Base-by-base conservation (phyloP, 1,140 invertebrate genomes). In the Rhagoletis pomonella region DNA sequence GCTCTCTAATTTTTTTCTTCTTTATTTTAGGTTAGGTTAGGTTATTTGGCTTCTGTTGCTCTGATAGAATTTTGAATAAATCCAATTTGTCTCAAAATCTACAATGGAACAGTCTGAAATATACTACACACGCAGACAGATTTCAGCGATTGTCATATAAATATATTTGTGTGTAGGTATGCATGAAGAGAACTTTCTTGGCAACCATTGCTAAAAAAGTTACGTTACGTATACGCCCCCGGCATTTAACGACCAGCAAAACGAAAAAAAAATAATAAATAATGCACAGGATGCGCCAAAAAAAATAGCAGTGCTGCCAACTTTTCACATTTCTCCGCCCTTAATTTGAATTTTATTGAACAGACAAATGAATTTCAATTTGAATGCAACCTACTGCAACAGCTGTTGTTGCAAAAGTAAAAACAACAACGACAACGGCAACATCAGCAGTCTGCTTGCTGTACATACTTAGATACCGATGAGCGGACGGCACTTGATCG, bases 301-400 rank as follows among this genome's bases (percentile, higher is more conserved):
- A 29, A 29, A 29, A 29, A 1, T 29, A 29, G 29, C 29, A 29
- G 65, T 67, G 9, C 6, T 67, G 65, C 65, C 19, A 67, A 67
- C 65, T 67, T 67, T 67, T 42, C 29, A 29, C 39, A 67, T 67
- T 67, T 9, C 4, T 67, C 19, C 65, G 65, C 65, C 65, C 65
- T 42, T 67, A 42, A 67, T 67, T 67, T 67, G 19, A 67, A 67
- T 12, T 67, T 67, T 42, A 42, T 39, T 67, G 65, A 67, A 42
- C 29, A 42, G 9, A 67, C 6, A 64, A 67, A 67, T 67, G 65
- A 29, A 67, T 42, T 67, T 67, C 29, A 67, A 42, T 42, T 42
- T 67, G 65, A 42, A 67, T 29, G n/a, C 65, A 67, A 39, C 29
- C 65, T 42, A 3, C 29, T 39, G 19, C 7, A 42, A 67, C 29